Evolutionary conservation across 2,888 invertebrate species (phyloP).

Genomic region (Calephelis perditalis): DNA sequence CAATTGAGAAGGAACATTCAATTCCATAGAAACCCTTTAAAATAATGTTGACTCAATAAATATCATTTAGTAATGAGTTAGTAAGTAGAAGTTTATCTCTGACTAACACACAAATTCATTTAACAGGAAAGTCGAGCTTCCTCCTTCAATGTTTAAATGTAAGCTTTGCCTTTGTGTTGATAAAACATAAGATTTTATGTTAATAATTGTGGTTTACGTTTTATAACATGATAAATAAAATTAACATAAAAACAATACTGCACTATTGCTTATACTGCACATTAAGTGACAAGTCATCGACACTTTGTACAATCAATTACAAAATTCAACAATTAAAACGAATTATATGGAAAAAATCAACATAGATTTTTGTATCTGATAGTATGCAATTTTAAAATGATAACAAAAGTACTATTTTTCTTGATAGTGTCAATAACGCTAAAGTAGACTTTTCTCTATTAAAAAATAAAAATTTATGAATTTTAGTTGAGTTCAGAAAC

Average conservation of each 20-base stretch:
- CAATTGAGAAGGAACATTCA: not conserved
- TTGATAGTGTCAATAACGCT: too few species aligned
- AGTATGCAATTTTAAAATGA: too few species aligned
- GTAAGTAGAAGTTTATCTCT: constrained; percentile 37
- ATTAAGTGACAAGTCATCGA: too few species aligned
- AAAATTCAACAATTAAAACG: not conserved
- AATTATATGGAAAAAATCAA: not conserved
- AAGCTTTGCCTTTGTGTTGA: not conserved
- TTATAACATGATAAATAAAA: not conserved
- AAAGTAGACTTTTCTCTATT: too few species aligned
- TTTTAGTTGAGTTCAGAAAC: too few species aligned
- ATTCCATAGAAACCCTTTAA: constrained; percentile 1
- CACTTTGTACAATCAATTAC: not conserved
- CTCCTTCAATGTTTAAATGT: not conserved
- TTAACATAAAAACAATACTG: not conserved
- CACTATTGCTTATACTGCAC: constrained; percentile 29
- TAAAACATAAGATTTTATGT: not conserved
- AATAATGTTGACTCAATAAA: constrained; percentile 30
- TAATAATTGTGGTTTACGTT: too few species aligned
- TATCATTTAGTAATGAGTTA: constrained; percentile 40
- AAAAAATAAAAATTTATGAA: too few species aligned
- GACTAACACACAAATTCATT: constrained; percentile 39
- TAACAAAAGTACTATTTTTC: too few species aligned
- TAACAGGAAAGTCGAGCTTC: not conserved
- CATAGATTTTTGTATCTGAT: not conserved